Conservation (phyloP, 2,888 invertebrate genomes). For the Rhodophaea formosa region DNA sequence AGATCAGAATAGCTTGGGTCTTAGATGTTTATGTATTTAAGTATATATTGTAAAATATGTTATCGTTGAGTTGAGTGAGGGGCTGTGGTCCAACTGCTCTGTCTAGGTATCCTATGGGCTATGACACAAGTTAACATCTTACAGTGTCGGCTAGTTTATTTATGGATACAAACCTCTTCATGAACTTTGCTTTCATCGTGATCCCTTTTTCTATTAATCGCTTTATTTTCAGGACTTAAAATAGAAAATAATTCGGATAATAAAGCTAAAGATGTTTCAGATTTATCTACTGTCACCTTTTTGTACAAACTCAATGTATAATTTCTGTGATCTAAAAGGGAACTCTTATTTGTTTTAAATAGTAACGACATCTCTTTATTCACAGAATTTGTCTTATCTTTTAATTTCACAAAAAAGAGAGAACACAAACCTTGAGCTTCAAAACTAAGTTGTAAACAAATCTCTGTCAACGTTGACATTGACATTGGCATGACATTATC, state of each 20-base stretch:
- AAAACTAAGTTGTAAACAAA: too few species aligned
- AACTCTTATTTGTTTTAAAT: constrained; percentile 30
- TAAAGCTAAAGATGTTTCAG: constrained; percentile 35
- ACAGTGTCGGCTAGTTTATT: too few species aligned
- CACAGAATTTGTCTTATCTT: too few species aligned
- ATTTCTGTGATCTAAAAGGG: constrained; percentile 52
- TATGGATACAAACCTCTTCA: constrained; percentile 56
- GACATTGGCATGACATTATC: not conserved
- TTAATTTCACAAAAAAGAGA: too few species aligned
- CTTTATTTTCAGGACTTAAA: constrained; percentile 30
- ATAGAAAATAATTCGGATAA: constrained; percentile 53
- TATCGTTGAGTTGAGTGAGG: too few species aligned
- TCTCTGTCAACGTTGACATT: not conserved
- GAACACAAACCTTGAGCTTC: not conserved
- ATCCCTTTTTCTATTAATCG: constrained; percentile 45
- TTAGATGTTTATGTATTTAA: too few species aligned
- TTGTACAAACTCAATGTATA: constrained; percentile 48
- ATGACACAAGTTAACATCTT: too few species aligned
- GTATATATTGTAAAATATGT: too few species aligned
- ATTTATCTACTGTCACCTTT: constrained; percentile 37
- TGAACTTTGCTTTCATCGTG: constrained; percentile 33
- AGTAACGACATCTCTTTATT: constrained; percentile 32
- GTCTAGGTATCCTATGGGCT: too few species aligned
- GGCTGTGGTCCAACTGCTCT: too few species aligned
- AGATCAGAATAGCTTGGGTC: too few species aligned